Base-by-base conservation (phyloP, 2,888 invertebrate genomes). In the Piscicola geometra region DNA sequence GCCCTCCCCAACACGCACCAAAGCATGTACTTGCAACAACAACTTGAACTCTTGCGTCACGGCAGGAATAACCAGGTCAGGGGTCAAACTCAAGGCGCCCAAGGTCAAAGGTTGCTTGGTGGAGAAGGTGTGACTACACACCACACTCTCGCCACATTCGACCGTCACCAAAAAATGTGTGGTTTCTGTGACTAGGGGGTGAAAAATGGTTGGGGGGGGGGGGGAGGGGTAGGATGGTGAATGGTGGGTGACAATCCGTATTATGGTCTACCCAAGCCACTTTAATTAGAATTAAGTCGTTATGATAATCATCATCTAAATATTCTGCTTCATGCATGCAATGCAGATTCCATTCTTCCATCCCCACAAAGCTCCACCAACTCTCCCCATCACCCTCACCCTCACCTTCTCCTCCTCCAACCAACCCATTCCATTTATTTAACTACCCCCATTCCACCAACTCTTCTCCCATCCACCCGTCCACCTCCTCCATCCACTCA, bases 1-100 rank as follows among this genome's bases (percentile, higher is more conserved):
- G n/a, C n/a, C n/a, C 28, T 35, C 12, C 25, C 12, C 1, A 70
- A 9, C 9, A 60, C 83, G 79, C 71, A 85, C 86, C 84, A 86
- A 83, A 92, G 94, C 83, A 80, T 86, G 87, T 73, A 87, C 75
- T 78, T 87, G 86, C 73, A 97, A 88, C 0, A 91, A 91, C 60
- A 94, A 90, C 84, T 91, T 91, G 84, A 97, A 97, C 85, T 94
- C 93, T 77, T 92, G 91, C 79, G 90, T 90, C 75, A 97, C 90
- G 81, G 93, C 90, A 78, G 90, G 89, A 81, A 97, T 81, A 69
- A 85, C 84, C 79, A 88, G 86, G 18, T 86, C 84, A 79, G 88
- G 87, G 25, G 87, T 86, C 79, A 88, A 88, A 76, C 86, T 85
- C n/a, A 88, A 81, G 75, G 82, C 83, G 18, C 86, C 78, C n/a